phyloP scores from a whole-genome alignment of 2,113 vertebrate genomes.

The Cavia porcellus region DNA sequence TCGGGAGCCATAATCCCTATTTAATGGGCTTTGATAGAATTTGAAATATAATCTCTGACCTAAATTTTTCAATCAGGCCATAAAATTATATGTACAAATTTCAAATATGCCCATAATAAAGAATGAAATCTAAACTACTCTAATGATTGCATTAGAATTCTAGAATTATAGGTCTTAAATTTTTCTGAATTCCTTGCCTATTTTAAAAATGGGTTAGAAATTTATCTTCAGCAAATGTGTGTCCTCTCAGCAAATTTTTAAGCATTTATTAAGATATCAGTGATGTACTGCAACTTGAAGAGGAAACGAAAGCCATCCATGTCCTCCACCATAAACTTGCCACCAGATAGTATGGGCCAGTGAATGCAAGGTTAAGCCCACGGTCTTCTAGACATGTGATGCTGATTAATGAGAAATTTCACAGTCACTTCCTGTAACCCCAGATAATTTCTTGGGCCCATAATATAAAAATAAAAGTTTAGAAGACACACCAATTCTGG shows the following conservation, averaged over 20 bases:
- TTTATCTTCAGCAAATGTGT: background rate
- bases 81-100: constrained; percentile 34
- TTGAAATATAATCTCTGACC: background rate
- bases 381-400: background rate
- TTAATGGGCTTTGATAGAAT: background rate
- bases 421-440: background rate
- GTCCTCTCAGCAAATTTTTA: background rate
- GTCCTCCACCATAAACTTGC: background rate
- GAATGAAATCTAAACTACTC: background rate
- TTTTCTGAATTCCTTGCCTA: background rate
- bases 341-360: background rate
- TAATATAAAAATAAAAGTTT: constrained; percentile 12
- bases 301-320: background rate
- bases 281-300: background rate
- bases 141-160: background rate
- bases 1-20: background rate
- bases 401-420: background rate
- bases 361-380: background rate
- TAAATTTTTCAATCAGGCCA: background rate
- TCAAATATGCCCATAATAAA: constrained; percentile 34
- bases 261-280: background rate
- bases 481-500: background rate
- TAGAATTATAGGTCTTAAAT: background rate
- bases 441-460: background rate
- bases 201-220: constrained; percentile 35